Evolutionary conservation across 1,140 invertebrate species (phyloP), one percentile per base, ranked within the genome.

Genomic region (Drosophila paulistorum): DNA sequence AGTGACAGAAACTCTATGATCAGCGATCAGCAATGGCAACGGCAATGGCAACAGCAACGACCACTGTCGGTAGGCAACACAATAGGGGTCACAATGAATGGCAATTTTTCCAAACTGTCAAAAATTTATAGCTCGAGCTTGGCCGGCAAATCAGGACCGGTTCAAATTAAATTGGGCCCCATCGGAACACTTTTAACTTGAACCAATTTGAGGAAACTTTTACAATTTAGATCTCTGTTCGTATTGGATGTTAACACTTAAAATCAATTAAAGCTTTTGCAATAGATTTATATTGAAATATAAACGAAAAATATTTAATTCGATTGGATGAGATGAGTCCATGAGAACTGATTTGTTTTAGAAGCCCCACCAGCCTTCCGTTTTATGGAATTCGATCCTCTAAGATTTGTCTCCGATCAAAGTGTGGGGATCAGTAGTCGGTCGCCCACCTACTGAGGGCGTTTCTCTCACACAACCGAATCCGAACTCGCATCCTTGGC

Each of bases 51-150:
- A 39, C 75, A 6, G n/a, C 14, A 14, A 39, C 37, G 37, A 14
- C 45, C 45, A 51, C 45, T 23, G 45, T 23, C 17, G 45, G 17
- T 3, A 9, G 45, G 17, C 17, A 65, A 84, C 84, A 89, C 85
- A 90, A 90, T 90, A 90, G 86, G 85, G 85, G 85, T 90, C 90
- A 91, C 86, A 91, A 91, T 91, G 86, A 81, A 79, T 83, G 77
- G 85, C 81, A 73, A 91, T 91, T 91, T 91, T 91, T 91, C 77
- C 74, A 79, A 91, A 91, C 85, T 91, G 90, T 91, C 90, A 91
- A 91, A 91, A 91, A 87, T 90, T 77, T 85, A 90, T 87, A 84
- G 77, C 71, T 76, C 80, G 66, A 79, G 81, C 68, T 57, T 20
- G 45, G 9, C 10, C 45, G 9, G 7, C 20, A 11, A 51, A 23